Percentiles rank a stretch among this genome's conserved stretches.
These are phyloP conservation scores for Centrocercus urophasianus DNA, from an alignment of 2,113 vertebrate species.

Conservation along the genomic window DNA sequence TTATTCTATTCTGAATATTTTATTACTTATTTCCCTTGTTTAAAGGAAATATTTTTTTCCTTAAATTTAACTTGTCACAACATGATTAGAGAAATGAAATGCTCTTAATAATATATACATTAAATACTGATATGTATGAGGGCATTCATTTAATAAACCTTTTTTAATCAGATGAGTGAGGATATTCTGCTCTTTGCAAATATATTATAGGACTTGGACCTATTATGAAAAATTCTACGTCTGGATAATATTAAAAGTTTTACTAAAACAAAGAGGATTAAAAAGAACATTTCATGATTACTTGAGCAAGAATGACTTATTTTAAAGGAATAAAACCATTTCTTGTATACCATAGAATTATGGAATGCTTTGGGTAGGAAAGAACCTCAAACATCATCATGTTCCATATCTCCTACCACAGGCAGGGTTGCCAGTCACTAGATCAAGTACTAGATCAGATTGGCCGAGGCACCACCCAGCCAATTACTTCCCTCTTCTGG, in stretches of 20 bases:
- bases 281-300: background rate
- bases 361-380: no score
- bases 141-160: background rate
- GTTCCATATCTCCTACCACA: no score
- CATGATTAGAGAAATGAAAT: background rate
- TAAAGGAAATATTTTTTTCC: background rate
- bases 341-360: no score
- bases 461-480: no score
- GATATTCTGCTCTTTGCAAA: background rate
- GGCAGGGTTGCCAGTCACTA: no score
- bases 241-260: background rate
- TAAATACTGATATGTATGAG: background rate
- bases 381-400: no score
- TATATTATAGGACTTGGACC: background rate
- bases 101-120: background rate
- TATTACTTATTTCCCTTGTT: background rate
- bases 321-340: background rate
- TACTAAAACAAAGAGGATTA: background rate
- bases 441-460: no score
- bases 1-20: slow-evolving; percentile 57
- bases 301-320: background rate
- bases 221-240: background rate
- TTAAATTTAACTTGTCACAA: slow-evolving; percentile 18
- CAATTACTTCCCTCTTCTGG: no score
- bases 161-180: background rate